Conservation (phyloP, 2,797 vertebrate species). For the Synanceia verrucosa region DNA sequence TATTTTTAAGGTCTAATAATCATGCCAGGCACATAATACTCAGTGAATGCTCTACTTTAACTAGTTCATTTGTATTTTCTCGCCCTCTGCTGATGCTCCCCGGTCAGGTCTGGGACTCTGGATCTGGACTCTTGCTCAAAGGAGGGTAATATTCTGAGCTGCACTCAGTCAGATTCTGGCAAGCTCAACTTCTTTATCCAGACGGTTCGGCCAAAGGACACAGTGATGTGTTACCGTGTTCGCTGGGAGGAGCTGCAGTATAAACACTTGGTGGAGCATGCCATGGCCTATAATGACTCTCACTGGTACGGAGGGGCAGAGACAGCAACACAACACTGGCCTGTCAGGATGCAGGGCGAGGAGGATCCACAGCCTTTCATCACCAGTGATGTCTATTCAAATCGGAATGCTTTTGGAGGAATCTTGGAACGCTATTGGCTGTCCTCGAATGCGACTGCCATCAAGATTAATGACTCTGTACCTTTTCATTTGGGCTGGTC, state of each 20-base stretch:
- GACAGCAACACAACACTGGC: slow-evolving; percentile 92
- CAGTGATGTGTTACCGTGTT: slow-evolving; percentile 94
- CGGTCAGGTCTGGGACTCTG: slow-evolving; percentile 87
- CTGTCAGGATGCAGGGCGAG: slow-evolving; percentile 86
- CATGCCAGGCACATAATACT: not conserved
- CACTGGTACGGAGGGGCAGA: slow-evolving; percentile 96
- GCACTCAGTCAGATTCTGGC: slow-evolving; percentile 84
- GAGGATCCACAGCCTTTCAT: slow-evolving; percentile 91
- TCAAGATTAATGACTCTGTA: slow-evolving; percentile 93
- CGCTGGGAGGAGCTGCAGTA: slow-evolving; percentile 91
- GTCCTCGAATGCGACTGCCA: slow-evolving; percentile 91
- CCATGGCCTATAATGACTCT: slow-evolving; percentile 90
- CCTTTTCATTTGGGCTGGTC: slow-evolving; percentile 98
- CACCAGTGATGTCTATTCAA: slow-evolving; percentile 90
- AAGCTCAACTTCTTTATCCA: slow-evolving; percentile 94
- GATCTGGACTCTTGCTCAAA: slow-evolving; percentile 93
- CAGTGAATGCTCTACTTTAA: not conserved
- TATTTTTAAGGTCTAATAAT: not conserved
- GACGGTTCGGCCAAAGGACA: slow-evolving; percentile 89
- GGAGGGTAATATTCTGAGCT: slow-evolving; percentile 85
- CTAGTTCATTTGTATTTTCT: not conserved
- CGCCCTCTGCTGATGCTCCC: not conserved
- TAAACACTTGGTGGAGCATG: slow-evolving; percentile 85
- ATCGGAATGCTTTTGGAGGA: slow-evolving; percentile 88
- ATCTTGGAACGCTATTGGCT: slow-evolving; percentile 97